These are phyloP conservation scores for Cardiocondyla obscurior DNA, from an alignment of 1,140 invertebrate genomes.

Conservation along the genomic window DNA sequence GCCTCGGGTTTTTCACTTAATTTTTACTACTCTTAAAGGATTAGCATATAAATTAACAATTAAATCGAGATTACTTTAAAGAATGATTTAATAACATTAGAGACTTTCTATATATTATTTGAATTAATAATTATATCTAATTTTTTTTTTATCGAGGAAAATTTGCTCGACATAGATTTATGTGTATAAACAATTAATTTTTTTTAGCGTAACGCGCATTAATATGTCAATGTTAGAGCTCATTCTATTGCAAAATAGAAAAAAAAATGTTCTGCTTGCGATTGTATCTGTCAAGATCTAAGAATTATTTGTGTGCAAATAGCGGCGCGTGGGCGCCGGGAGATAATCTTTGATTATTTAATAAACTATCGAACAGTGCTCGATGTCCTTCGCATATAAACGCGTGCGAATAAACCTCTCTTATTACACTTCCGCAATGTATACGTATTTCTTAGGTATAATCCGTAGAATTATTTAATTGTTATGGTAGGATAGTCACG, in stretches of 20 bases:
- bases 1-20: background rate
- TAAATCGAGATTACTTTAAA: background rate
- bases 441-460: conserved; percentile 7
- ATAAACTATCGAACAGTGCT: background rate
- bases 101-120: background rate
- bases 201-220: background rate
- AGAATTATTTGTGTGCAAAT: background rate
- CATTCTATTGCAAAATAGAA: background rate
- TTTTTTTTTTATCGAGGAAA: background rate
- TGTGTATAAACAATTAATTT: background rate
- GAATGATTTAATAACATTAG: background rate
- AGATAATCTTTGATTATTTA: background rate
- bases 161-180: background rate
- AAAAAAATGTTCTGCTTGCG: background rate
- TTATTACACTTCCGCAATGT: conserved; percentile 37
- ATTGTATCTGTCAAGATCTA: background rate
- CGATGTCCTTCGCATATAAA: background rate
- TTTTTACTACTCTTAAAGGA: background rate
- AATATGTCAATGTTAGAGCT: background rate
- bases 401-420: conserved; percentile 8
- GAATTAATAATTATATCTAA: too few species aligned
- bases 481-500: conserved; percentile 27
- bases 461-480: conserved; percentile 54
- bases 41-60: background rate
- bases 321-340: background rate